Evolutionary conservation across 2,888 invertebrate genomes (phyloP).

Genomic region (Chymomyza fuscimana): DNA sequence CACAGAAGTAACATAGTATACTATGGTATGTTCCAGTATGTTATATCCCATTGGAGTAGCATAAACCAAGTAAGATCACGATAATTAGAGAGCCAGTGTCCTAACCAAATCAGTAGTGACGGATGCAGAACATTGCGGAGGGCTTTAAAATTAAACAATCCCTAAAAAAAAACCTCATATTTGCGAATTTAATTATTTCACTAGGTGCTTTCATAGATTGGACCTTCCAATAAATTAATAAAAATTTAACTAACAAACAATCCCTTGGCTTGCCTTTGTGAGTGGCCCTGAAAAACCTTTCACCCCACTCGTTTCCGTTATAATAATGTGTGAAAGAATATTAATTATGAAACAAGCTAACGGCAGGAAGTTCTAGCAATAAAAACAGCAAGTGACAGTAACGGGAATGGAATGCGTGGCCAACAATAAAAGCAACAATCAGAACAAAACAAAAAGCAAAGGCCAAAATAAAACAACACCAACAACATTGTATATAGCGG

Average conservation of each 20-base stretch:
- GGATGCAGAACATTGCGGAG: too few relatives aligned
- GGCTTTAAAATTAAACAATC: too few relatives aligned
- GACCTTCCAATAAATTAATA: not conserved
- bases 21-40: too few relatives aligned
- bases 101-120: too few relatives aligned
- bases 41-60: too few relatives aligned
- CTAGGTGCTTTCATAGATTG: not conserved
- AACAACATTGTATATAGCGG: constrained; percentile 11
- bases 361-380: constrained; percentile 68
- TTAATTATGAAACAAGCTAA: constrained; percentile 74
- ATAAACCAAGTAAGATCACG: too few relatives aligned
- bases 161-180: too few relatives aligned
- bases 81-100: too few relatives aligned
- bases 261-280: not conserved
- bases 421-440: constrained; percentile 57
- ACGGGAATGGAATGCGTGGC: constrained; percentile 71
- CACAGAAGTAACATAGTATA: too few relatives aligned
- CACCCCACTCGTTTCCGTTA: constrained; percentile 64
- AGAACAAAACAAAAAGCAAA: constrained; percentile 17
- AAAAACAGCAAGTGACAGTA: constrained; percentile 73
- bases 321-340: constrained; percentile 74
- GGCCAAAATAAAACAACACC: constrained; percentile 34
- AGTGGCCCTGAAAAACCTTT: not conserved
- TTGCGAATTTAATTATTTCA: too few relatives aligned
- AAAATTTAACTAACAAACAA: not conserved